phyloP scores from a whole-genome alignment of 2,113 vertebrate species.

The Hypanus sabinus region DNA sequence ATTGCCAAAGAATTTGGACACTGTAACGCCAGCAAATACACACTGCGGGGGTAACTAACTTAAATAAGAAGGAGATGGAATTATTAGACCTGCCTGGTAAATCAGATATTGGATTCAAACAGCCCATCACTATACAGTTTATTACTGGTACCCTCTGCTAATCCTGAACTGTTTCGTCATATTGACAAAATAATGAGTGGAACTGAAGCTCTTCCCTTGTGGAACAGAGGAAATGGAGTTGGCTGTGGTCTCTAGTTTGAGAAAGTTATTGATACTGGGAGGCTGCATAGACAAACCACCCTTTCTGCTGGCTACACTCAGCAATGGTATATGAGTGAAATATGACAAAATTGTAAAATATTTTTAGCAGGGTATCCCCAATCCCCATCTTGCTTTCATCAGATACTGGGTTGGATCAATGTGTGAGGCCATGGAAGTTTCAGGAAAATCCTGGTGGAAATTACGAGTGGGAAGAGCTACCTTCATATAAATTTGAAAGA shows the following conservation, averaged over 20 bases:
- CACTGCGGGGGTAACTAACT: slow-evolving; percentile 8
- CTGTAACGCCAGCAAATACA: slow-evolving; percentile 5
- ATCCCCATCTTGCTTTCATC: neutral
- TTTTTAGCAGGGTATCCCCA: neutral
- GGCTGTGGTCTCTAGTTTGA: neutral
- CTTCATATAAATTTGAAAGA: neutral
- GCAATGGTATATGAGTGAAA: neutral
- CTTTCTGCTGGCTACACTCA: neutral
- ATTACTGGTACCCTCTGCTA: neutral
- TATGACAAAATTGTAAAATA: neutral
- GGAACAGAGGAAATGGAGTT: neutral
- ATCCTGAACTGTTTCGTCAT: neutral
- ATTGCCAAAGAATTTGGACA: slow-evolving; percentile 11
- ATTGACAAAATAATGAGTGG: neutral
- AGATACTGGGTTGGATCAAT: neutral
- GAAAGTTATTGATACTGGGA: neutral
- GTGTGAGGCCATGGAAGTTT: neutral
- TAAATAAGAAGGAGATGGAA: neutral
- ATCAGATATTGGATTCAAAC: neutral
- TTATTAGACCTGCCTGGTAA: neutral
- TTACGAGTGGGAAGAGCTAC: neutral
- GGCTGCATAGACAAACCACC: neutral
- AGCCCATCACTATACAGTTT: neutral
- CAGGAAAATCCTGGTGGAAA: neutral
- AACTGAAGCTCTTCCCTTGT: neutral